Evolutionary conservation across 2,797 vertebrate species (phyloP), one percentile per base, ranked within the genome.

Genomic region (Tragopan temminckii): DNA sequence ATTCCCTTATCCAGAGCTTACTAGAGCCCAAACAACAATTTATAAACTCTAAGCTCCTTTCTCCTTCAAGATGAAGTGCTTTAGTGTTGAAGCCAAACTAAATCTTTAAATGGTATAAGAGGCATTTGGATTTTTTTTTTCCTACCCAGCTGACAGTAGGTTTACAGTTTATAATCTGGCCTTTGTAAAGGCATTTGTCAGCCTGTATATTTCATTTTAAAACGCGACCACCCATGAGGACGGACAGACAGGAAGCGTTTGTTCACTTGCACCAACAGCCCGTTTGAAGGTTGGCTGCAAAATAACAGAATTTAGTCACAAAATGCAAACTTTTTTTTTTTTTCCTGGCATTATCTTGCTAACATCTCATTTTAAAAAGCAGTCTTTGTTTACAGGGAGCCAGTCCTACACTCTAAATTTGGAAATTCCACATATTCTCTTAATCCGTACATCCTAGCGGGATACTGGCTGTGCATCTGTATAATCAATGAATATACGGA

Each of bases 151-250:
- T 98, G 98, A 98, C 98, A 98, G 98, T 96, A 96, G 98, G 98
- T 99, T 99, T 99, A 99, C 98, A 98, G 98, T 99, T 98, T 98
- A 98, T 98, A 98, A 98, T 99, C 98, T 98, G 98, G 98, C 98
- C 97, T 98, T 97, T 98, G 98, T 98, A 98, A 98, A 98, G 97
- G 98, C 98, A 98, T 99, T 99, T 99, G 98, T 98, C 98, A 98
- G 98, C 98, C 98, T 98, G 98, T 98, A 98, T 98, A 98, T 98
- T 98, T 98, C 98, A 98, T 98, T 97, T 97, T 97, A 97, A 97
- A 98, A 97, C 86, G 67, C 98, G 99, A 99, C 99, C 99, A 99
- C 99, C 99, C 99, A 99, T 97, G 98, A 98, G 98, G 97, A 98
- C 35, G 64, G 96, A 96, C 97, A 96, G 98, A 98, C 98, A 98